Evolutionary conservation across 2,888 invertebrate species (phyloP).

Genomic region (Hirtodrosophila histrioides): DNA sequence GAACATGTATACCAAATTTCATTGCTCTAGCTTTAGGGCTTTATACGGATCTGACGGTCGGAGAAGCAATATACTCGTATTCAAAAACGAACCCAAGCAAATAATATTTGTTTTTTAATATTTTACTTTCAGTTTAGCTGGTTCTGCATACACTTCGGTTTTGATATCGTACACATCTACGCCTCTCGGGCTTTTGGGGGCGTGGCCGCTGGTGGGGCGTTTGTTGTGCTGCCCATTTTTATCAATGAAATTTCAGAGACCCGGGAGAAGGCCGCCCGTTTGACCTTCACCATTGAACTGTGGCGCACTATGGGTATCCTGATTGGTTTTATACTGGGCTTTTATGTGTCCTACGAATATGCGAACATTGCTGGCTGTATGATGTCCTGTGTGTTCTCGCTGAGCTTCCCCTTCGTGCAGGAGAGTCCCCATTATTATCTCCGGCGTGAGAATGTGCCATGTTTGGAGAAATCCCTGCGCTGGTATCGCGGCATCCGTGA

Average conservation of each 20-base stretch:
- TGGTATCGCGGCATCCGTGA: slow-evolving; percentile 82
- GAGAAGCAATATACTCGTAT: no score
- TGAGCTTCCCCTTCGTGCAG: slow-evolving; percentile 81
- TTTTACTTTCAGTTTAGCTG: slow-evolving; percentile 69
- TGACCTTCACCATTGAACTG: slow-evolving; percentile 72
- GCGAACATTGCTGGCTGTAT: slow-evolving; percentile 69
- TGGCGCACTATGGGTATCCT: slow-evolving; percentile 78
- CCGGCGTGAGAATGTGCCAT: slow-evolving; percentile 60
- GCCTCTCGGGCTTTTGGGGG: slow-evolving; percentile 79
- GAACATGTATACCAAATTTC: no score
- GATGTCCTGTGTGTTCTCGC: slow-evolving; percentile 70
- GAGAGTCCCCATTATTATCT: slow-evolving; percentile 80
- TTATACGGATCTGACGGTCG: no score
- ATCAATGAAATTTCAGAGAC: slow-evolving; percentile 78
- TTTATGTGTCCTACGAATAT: slow-evolving; percentile 63
- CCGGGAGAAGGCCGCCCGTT: slow-evolving; percentile 60
- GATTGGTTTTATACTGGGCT: slow-evolving; percentile 70
- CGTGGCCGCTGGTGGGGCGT: slow-evolving; percentile 75
- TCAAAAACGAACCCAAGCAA: no score
- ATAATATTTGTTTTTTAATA: background rate
- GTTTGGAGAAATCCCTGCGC: slow-evolving; percentile 80
- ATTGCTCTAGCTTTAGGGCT: no score
- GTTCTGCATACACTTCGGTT: slow-evolving; percentile 81
- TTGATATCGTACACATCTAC: slow-evolving; percentile 79
- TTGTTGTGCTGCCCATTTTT: slow-evolving; percentile 78